Evolutionary conservation across 1,140 invertebrate genomes (phyloP), one percentile per base, ranked within the genome.

Genomic region (Oedothorax gibbosus): DNA sequence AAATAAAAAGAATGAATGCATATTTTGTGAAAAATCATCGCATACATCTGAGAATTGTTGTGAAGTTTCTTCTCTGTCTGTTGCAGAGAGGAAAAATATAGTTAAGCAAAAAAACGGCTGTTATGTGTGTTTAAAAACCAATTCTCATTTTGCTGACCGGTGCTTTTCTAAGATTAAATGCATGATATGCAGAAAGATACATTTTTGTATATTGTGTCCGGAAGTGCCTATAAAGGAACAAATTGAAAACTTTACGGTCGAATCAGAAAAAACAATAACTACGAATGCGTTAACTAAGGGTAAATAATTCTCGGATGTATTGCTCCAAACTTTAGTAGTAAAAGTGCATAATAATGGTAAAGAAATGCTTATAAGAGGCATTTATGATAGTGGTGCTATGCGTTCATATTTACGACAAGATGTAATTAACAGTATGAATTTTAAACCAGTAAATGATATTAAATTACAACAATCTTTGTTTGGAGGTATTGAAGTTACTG

Each of bases 51-150:
- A 78, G 18, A 78, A 65, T 78, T 78, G 75, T 49, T 50, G 62
- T 49, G 57, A 62, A 35, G 20, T n/a, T 54, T 10, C 12, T 64
- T 50, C 35, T 10, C 62, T 78, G 57, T 50, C 8, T 4, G 50
- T 78, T 64, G 75, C 62, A 64, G 35, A 20, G 49, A 81, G 71
- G 18, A 81, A 81, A 49, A 49, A 81, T 81, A 49, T 57, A 49
- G 6, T 60, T 81, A 71, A 81, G 79, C 57, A 81, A 71, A 69
- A 81, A 9, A 72, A 81, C 5, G 79, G 9, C 49, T 71, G 66
- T 81, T 75, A 66, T 76, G 54, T 68, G 7, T 84, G 62, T 21
- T n/a, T 76, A n/a, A 76, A 50, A 12, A 5, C 35, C 1, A 56
- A 14, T 66, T 51, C n/a, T 66, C 50, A 76, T 62, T 60, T 0